Conservation (phyloP, 2,113 vertebrate species). For the Ranitomeya imitator region DNA sequence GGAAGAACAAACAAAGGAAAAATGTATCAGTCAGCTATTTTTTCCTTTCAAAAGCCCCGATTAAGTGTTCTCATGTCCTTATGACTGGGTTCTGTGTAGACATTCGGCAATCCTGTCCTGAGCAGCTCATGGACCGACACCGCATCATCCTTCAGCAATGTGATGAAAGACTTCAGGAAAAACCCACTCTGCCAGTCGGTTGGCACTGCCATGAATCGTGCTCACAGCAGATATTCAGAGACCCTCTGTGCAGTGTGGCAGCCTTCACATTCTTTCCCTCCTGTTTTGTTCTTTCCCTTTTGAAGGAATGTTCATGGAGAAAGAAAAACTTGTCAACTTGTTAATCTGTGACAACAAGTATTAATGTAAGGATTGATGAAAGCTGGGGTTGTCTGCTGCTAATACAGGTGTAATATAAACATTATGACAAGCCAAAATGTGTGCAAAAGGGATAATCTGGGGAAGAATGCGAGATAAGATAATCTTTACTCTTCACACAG, state of each 20-base stretch:
- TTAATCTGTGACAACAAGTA: slow-evolving; percentile 68
- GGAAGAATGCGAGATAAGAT: slow-evolving; percentile 75
- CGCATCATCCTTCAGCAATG: slow-evolving; percentile 52
- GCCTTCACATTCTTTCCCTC: not conserved
- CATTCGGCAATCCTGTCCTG: slow-evolving; percentile 15
- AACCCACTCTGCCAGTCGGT: slow-evolving; percentile 42
- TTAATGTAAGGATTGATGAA: slow-evolving; percentile 67
- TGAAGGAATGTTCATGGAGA: slow-evolving; percentile 63
- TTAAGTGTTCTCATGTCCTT: slow-evolving; percentile 38
- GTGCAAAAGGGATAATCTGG: slow-evolving; percentile 73
- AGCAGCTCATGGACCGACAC: not conserved
- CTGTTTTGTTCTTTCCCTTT: slow-evolving; percentile 32
- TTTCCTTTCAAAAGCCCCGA: slow-evolving; percentile 30
- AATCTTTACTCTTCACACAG: slow-evolving; percentile 62
- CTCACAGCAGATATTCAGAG: slow-evolving; percentile 28
- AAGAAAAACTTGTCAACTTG: slow-evolving; percentile 65
- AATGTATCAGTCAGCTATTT: not conserved
- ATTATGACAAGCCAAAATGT: slow-evolving; percentile 71
- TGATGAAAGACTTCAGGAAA: slow-evolving; percentile 59
- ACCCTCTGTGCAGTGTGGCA: slow-evolving; percentile 4
- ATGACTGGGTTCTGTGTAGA: slow-evolving; percentile 28
- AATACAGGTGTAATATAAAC: slow-evolving; percentile 79
- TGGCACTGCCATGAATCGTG: slow-evolving; percentile 24
- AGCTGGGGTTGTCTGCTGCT: slow-evolving; percentile 67
- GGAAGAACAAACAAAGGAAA: not conserved